Evolutionary conservation across 2,113 vertebrate species (phyloP), one percentile per base, ranked within the genome.

Genomic region (Eupsittula cactorum): DNA sequence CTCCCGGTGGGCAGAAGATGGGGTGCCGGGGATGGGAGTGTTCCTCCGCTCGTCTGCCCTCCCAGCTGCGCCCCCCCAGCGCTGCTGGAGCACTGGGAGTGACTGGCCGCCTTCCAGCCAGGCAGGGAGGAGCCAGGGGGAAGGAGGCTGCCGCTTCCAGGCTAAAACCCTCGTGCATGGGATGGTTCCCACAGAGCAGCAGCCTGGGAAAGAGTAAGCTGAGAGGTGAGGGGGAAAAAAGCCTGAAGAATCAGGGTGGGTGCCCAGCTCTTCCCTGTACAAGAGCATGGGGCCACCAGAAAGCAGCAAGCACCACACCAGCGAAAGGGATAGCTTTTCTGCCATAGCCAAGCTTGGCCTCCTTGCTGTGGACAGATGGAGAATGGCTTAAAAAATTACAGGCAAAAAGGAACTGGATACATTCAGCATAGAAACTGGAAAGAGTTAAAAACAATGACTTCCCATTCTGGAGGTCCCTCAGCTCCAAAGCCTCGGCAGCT

Each of bases 1-100:
- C 85, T 91, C 85, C 93, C 88, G 86, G 60, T 83, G 82, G n/a
- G n/a, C 73, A 83, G 68, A 70, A 83, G 49, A 81, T 3, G 44
- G 33, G 57, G 59, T 79, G 46, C n/a, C 1, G 3, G 33, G 25
- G 41, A 60, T 71, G 16, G 44, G 47, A 88, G 46, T 1, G 3
- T 53, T 69, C 52, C 35, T 65, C 64, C 1, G 3, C 47, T 82
- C 5, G 0, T 42, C 47, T 79, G 6, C 0, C 49, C 55, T 79
- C 39, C 29, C 65, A 70, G 63, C 31, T 86, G 49, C 49, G 49
- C 24, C 49, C 49, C 49, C 10, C 28, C 0, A 44, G 0, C 1
- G 2, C 64, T 78, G 86, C 69, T 3, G 27, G 17, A 86, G 73
- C n/a, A 24, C 88, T 74, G 67, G 59, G 59, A 80, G 52, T 37